phyloP scores from a whole-genome alignment of 2,797 vertebrate species.

The Gobio occitaniae region DNA sequence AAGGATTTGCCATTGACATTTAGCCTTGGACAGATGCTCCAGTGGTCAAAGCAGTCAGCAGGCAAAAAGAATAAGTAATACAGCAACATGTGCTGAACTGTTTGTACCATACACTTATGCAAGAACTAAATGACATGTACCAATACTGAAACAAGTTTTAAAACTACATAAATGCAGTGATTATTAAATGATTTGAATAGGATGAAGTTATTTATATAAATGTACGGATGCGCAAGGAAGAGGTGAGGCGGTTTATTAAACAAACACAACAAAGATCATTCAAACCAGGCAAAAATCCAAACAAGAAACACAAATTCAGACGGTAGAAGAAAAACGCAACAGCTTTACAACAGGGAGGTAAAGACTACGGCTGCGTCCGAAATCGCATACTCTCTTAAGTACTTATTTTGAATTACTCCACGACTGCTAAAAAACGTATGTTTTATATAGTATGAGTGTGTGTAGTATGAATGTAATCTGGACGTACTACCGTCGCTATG shows the following conservation, averaged over 20 bases:
- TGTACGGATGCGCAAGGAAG: not conserved
- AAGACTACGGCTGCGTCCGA: not conserved
- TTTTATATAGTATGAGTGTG: too few relatives aligned
- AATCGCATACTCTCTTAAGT: not conserved
- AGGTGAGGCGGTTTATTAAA: not conserved
- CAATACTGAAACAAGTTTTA: not conserved
- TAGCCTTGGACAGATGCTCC: slow-evolving; percentile 56
- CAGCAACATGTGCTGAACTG: slow-evolving; percentile 32
- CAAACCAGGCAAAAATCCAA: not conserved
- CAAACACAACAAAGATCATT: not conserved
- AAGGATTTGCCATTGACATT: slow-evolving; percentile 55
- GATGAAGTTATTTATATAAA: too few relatives aligned
- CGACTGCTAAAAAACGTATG: too few relatives aligned
- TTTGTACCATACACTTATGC: not conserved
- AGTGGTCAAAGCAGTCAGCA: slow-evolving; percentile 44
- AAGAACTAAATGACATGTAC: not conserved
- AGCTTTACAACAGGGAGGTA: not conserved
- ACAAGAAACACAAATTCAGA: not conserved
- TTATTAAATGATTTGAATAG: too few relatives aligned
- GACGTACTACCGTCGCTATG: not conserved
- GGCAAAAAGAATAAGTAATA: slow-evolving; percentile 32
- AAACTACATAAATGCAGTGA: not conserved
- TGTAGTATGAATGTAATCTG: not conserved
- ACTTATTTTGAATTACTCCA: not conserved
- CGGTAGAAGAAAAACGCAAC: not conserved